Evolutionary conservation across 2,888 invertebrate species (phyloP), one percentile per base, ranked within the genome.

Genomic region (Microplitis manilae): DNA sequence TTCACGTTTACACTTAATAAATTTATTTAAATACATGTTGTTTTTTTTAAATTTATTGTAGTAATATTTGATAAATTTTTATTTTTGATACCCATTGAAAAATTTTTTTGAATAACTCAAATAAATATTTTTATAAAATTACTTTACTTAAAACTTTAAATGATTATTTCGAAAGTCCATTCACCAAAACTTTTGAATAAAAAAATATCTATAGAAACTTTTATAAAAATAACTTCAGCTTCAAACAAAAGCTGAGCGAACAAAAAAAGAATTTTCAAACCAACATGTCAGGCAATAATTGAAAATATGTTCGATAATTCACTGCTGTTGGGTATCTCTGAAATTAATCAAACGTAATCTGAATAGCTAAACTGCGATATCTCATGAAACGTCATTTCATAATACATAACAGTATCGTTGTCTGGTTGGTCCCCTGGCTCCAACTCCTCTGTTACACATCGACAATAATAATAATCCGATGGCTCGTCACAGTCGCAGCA

Each of bases 331-430:
- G 7, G 17, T 67, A 76, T 71, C 76, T 65, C 13, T 9, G 39
- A 17, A 76, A 70, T 71, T 65, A 70, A 76, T 76, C 71, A 71
- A 71, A 71, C 5, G 17, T 39, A 70, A 75, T 64, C 40, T 64
- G 64, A 64, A 62, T 64, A 41, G 17, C 20, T 15, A 64, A 72
- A 64, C 39, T 13, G 41, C 40, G 72, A 72, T 72, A 72, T 64
- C 64, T 64, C 77, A 61, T 61, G 61, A 61, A 76, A 68, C 20
- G 68, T 68, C 68, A 73, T 61, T 41, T 67, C 68, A 65, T 76
- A 50, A 50, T 13, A 50, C 8, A 50, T 13, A 50, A 50, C 13
- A 50, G 50, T 8, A 50, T 50, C 50, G 62, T 62, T 62, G 62
- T 20, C 65, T 65, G 65, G 30, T 17, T 62, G 4, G 62, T 17